These are phyloP conservation scores for Magallana nippona DNA, from an alignment of 2,888 invertebrate genomes.

Conservation along the genomic window DNA sequence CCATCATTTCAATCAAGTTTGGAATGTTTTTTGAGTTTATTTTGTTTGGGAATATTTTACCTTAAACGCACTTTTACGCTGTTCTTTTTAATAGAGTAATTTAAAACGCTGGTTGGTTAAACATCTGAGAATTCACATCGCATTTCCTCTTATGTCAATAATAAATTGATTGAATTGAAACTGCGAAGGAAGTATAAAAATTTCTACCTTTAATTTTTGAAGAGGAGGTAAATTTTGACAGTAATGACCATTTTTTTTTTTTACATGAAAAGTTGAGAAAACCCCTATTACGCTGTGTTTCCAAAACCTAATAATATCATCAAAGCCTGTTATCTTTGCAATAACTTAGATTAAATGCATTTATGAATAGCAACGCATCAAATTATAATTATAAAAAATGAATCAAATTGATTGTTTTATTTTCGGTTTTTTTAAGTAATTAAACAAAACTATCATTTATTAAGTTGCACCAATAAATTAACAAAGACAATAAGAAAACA, in stretches of 20 bases:
- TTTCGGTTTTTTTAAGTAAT: too few species aligned
- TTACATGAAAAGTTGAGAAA: not conserved
- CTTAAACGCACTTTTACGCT: not conserved
- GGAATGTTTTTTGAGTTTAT: not conserved
- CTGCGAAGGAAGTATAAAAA: not conserved
- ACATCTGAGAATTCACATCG: not conserved
- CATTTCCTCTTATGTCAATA: conserved; percentile 1
- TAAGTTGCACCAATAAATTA: too few species aligned
- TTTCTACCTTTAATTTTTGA: too few species aligned
- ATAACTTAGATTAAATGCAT: too few species aligned
- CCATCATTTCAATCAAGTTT: conserved; percentile 19
- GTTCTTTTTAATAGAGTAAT: not conserved
- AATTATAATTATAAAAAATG: too few species aligned
- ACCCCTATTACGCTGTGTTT: too few species aligned
- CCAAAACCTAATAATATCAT: too few species aligned
- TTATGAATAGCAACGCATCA: too few species aligned
- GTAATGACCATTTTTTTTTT: not conserved
- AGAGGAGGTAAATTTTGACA: not conserved
- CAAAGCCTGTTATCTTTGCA: too few species aligned
- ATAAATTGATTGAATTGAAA: not conserved
- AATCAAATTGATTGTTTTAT: too few species aligned
- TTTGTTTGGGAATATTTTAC: not conserved
- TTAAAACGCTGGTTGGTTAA: not conserved
- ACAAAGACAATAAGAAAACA: too few species aligned
- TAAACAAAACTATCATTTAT: too few species aligned